Conservation (phyloP, 2,888 invertebrate genomes). For the Cheilosia variabilis region DNA sequence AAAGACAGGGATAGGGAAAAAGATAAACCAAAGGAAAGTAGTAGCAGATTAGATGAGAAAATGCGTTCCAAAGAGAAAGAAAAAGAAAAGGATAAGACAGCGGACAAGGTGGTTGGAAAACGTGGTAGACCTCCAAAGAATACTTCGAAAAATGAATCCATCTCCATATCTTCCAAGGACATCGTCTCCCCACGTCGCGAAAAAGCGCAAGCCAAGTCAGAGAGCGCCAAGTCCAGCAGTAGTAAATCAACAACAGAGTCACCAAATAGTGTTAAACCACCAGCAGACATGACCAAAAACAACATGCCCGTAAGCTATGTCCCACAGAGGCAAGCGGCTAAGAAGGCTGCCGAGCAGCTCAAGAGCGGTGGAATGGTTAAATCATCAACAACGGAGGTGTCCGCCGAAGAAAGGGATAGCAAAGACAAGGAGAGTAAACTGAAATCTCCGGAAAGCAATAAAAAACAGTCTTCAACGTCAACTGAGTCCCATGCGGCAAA, state of each 20-base stretch:
- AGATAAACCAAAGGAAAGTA: conserved; percentile 75
- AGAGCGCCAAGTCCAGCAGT: conserved; percentile 80
- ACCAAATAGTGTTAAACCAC: conserved; percentile 65
- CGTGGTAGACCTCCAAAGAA: conserved; percentile 82
- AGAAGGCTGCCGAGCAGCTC: conserved; percentile 95
- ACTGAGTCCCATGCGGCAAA: conserved; percentile 77
- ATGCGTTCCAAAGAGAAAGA: conserved; percentile 82
- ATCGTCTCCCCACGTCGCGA: conserved; percentile 71
- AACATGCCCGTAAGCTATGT: conserved; percentile 91
- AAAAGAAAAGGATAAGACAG: conserved; percentile 82
- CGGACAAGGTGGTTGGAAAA: conserved; percentile 80
- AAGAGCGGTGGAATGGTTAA: conserved; percentile 90
- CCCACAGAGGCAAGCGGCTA: conserved; percentile 95
- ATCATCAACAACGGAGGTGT: conserved; percentile 39
- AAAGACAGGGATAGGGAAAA: conserved; percentile 68
- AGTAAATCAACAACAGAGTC: conserved; percentile 76
- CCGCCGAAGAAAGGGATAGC: conserved; percentile 78
- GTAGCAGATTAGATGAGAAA: conserved; percentile 81
- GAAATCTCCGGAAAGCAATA: conserved; percentile 81
- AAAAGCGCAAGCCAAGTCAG: conserved; percentile 69
- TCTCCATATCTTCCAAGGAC: conserved; percentile 54
- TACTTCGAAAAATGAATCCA: conserved; percentile 52
- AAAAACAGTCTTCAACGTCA: conserved; percentile 31
- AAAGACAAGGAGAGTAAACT: conserved; percentile 78
- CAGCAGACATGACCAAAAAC: conserved; percentile 78